Base-by-base conservation (phyloP, 2,113 vertebrate genomes). In the Cygnus atratus region DNA sequence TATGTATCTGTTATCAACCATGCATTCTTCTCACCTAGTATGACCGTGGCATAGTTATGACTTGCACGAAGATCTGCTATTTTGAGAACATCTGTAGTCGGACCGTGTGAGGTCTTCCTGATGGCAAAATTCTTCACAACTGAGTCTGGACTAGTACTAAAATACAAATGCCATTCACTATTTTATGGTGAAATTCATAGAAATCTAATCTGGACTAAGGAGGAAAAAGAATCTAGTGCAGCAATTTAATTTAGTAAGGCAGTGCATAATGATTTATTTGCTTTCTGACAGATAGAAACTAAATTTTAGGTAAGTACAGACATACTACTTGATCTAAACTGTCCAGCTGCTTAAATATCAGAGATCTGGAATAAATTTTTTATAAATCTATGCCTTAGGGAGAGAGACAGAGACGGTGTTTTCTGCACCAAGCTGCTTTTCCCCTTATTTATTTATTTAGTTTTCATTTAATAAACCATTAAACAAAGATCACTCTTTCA, bases 401-500 rank as follows among this genome's bases (percentile, higher is more conserved):
- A 88, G 28, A 63, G 7, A 66, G 35, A 29, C 3, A 46, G 50
- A 71, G 43, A 43, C 18, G 2, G 4, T 65, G 71, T 72, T 88
- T 91, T 77, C 86, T 68, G 33, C 76, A 78, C 75, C 21, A 93
- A 75, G 13, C 35, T 24, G 33, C n/a, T 79, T 95, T 94, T 93
- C 86, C 46, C 37, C 93, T 85, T 75, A 33, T 78, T 22, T 72
- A 16, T 26, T 37, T 26, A n/a, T 35, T 41, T 39, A 7, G 59
- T 82, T 76, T 75, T 25, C 91, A 48, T 85, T 35, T 79, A 65
- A 89, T 87, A 93, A 82, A 77, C 62, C 13, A 73, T 35, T 55
- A 76, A 95, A 87, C 46, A 90, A 93, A 92, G 44, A 92, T 14
- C 74, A 82, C 0, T 14, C 11, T 10, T 89, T 72, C 26, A 59